Evolutionary conservation across 2,888 invertebrate species (phyloP), one percentile per base, ranked within the genome.

Genomic region (Caradrina clavipalpis): DNA sequence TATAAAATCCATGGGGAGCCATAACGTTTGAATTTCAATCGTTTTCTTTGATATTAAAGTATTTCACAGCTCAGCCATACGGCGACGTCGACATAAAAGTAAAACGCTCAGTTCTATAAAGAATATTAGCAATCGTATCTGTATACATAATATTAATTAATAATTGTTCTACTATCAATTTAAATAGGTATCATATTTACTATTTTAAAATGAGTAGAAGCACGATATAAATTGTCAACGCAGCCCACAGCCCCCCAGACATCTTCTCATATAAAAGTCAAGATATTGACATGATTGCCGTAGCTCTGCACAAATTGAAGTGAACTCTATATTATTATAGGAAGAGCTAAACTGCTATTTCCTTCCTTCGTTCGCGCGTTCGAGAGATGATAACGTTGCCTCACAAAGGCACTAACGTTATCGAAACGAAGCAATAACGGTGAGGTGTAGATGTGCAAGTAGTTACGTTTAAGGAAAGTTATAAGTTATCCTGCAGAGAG

Each of bases 331-430:
- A 35, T 21, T 51, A 35, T 42, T 39, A 17, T 17, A 47, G 26
- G 54, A 47, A 47, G 17, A 77, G 35, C 51, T 53, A 56, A 47
- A 55, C 45, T 72, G n/a, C 58, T 58, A 72, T 58, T 45, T 76
- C 51, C 57, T 71, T 72, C 73, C 73, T 51, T 58, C 49, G 53
- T 39, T 6, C 17, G n/a, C 53, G 3, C 62, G 49, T 42, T 49
- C 11, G 19, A 17, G 26, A 42, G n/a, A 35, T 47, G 73, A 77
- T 72, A 74, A 58, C 57, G 35, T 10, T 45, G 5, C 70, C 19
- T 21, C 59, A 55, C 45, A 47, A 55, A 60, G 35, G 45, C 50
- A 51, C 26, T 60, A 21, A 31, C 55, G 55, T 21, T 51, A 51
- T 60, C 50, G 26, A 47, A 15, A 47, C 42, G 21, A 2, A 56